Percentiles rank a stretch among this genome's conserved stretches.
Evolutionary conservation across 2,888 invertebrate genomes (phyloP).

Genomic region (Meteorus colon): DNA sequence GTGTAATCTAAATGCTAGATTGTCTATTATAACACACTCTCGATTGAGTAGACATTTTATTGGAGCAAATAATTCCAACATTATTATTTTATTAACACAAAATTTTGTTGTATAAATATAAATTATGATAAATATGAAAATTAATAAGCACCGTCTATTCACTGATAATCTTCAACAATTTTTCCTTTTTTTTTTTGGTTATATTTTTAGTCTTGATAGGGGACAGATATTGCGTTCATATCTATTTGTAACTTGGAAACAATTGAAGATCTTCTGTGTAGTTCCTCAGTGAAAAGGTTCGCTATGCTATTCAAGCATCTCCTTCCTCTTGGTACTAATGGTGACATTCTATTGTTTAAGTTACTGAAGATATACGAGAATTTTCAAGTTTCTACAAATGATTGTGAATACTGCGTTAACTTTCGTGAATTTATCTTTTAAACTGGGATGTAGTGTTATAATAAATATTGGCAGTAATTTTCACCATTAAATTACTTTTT

Average conservation of each 20-base stretch:
- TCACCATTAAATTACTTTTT: too few relatives aligned
- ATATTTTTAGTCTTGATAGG: not conserved
- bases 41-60: constrained; percentile 55
- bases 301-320: constrained; percentile 34
- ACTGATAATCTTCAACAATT: not conserved
- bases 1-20: constrained; percentile 61
- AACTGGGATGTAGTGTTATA: too few relatives aligned
- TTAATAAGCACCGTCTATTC: too few relatives aligned
- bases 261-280: constrained; percentile 25
- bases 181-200: not conserved
- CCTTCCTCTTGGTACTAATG: constrained; percentile 33
- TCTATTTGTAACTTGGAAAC: constrained; percentile 29
- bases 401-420: constrained; percentile 6
- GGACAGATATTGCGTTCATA: not conserved
- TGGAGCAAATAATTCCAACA: constrained; percentile 61
- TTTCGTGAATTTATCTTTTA: constrained; percentile 19
- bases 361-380: constrained; percentile 36
- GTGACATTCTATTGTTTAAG: constrained; percentile 53
- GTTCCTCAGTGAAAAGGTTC: constrained; percentile 35
- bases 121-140: too few relatives aligned
- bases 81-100: constrained; percentile 33
- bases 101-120: too few relatives aligned
- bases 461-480: too few relatives aligned
- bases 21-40: constrained; percentile 54
- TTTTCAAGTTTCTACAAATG: constrained; percentile 29